These are phyloP conservation scores for Hycleus cichorii DNA, from an alignment of 1,140 invertebrate genomes.

Conservation along the genomic window DNA sequence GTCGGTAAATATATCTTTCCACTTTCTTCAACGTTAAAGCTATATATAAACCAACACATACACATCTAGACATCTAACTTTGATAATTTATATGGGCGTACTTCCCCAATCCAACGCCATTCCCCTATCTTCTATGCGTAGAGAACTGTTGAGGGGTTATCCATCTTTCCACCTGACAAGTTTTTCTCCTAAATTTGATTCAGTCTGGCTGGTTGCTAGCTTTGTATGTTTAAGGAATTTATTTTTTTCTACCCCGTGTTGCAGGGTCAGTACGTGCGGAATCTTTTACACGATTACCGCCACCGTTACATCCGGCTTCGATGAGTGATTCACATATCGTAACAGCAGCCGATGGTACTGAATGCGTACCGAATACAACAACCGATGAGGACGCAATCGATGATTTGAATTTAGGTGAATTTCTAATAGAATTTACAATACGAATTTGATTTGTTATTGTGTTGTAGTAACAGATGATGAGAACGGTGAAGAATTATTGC, in stretches of 20 bases:
- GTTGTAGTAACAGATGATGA: constrained; percentile 40
- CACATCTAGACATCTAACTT: too few relatives aligned
- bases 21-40: too few relatives aligned
- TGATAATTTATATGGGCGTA: too few relatives aligned
- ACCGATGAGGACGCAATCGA: constrained; percentile 24
- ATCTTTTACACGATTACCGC: constrained; percentile 50
- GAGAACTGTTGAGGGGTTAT: too few relatives aligned
- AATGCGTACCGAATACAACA: constrained; percentile 41
- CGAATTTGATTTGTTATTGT: constrained; percentile 16
- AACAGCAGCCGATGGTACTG: constrained; percentile 27
- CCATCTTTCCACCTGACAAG: too few relatives aligned
- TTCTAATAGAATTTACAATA: background rate
- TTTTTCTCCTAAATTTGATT: too few relatives aligned
- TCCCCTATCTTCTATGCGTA: too few relatives aligned
- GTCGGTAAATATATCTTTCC: too few relatives aligned
- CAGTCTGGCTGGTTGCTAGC: too few relatives aligned
- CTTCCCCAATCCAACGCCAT: too few relatives aligned
- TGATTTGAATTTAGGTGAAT: constrained; percentile 18
- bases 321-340: constrained; percentile 36
- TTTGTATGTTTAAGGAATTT: too few relatives aligned
- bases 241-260: constrained; percentile 12
- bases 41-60: too few relatives aligned
- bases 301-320: constrained; percentile 40
- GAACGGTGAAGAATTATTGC: constrained; percentile 45
- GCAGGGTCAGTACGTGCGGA: constrained; percentile 51